Conservation (phyloP, 2,888 invertebrate species). For the Epinotia ramella region DNA sequence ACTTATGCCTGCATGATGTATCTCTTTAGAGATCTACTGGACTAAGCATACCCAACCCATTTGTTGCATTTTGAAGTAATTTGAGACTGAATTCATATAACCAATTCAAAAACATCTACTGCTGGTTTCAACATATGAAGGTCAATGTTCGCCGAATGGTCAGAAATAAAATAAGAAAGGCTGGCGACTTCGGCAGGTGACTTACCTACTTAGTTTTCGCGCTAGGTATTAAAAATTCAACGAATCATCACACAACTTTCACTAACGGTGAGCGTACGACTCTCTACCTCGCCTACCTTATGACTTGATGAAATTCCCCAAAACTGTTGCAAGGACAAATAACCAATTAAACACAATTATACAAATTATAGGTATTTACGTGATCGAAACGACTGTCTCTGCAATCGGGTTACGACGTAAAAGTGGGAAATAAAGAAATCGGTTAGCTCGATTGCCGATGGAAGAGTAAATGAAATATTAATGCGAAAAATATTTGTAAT, state of each 20-base stretch:
- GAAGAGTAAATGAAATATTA: conserved; percentile 81
- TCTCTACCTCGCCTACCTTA: conserved; percentile 54
- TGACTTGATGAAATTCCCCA: conserved; percentile 31
- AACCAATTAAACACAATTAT: conserved; percentile 5
- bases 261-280: conserved; percentile 67
- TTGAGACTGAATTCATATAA: not conserved
- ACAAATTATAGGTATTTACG: conserved; percentile 15
- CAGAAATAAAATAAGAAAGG: conserved; percentile 79
- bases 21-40: not conserved
- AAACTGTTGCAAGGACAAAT: conserved; percentile 35
- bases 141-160: conserved; percentile 75
- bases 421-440: conserved; percentile 54
- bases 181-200: conserved; percentile 75
- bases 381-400: conserved; percentile 10
- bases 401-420: conserved; percentile 42
- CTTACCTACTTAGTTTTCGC: conserved; percentile 80
- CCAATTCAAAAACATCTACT: not conserved
- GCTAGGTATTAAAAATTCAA: conserved; percentile 78
- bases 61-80: not conserved
- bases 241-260: conserved; percentile 82
- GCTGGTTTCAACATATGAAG: conserved; percentile 52
- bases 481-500: conserved; percentile 82
- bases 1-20: not conserved
- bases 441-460: conserved; percentile 62
- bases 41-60: not conserved